phyloP scores from a whole-genome alignment of 2,113 vertebrate genomes.

The Tautogolabrus adspersus region DNA sequence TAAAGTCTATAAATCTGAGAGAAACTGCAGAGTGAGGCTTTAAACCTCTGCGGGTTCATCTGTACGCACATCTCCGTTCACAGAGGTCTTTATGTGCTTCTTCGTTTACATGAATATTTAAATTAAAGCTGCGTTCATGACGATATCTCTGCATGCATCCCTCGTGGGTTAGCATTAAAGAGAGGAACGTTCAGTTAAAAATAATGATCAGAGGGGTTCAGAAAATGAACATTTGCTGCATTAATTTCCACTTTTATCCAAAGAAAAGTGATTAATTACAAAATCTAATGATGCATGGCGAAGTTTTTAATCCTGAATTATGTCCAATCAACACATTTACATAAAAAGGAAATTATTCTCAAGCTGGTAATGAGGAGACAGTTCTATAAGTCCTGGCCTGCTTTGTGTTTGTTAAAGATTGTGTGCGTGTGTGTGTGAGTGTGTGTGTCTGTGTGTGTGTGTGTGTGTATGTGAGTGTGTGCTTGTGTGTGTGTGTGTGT shows the following conservation, averaged over 20 bases:
- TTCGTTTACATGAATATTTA: background rate
- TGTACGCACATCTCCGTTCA: background rate
- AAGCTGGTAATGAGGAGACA: background rate
- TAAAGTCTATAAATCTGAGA: too few species aligned
- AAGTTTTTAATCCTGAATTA: background rate
- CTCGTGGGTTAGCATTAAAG: background rate
- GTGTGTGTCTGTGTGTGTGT: background rate
- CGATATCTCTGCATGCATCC: background rate
- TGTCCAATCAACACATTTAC: background rate
- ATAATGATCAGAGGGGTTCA: background rate
- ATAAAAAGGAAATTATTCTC: background rate
- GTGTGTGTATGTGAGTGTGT: background rate
- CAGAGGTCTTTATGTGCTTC: background rate
- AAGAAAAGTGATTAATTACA: background rate
- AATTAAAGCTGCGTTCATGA: background rate
- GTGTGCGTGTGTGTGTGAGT: too few species aligned
- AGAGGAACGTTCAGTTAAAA: background rate
- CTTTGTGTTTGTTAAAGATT: too few species aligned
- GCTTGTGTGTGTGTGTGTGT: constrained; percentile 17
- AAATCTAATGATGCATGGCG: background rate
- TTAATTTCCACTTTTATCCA: background rate
- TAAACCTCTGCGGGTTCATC: too few species aligned
- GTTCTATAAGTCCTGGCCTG: too few species aligned
- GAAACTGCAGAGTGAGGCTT: too few species aligned
- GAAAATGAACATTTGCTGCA: background rate